Evolutionary conservation across 2,797 vertebrate genomes (phyloP).

Genomic region (Morelia viridis): DNA sequence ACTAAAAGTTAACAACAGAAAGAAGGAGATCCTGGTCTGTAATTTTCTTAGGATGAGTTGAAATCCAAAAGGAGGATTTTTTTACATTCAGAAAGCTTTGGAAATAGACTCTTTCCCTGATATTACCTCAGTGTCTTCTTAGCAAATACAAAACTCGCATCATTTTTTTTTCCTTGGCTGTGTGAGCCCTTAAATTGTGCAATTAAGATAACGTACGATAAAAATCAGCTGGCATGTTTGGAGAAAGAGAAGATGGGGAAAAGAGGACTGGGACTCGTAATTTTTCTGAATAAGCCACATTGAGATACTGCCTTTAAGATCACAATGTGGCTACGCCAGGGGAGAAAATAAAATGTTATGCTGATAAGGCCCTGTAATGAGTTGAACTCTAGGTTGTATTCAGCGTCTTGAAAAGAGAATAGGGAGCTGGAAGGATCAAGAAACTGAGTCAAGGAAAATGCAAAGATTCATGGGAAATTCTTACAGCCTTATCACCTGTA

Average conservation of each 20-base stretch:
- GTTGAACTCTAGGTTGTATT: neutral
- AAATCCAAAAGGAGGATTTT: conserved; percentile 30
- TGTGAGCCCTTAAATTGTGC: conserved; percentile 64
- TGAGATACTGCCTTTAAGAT: conserved; percentile 48
- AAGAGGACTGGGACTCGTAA: conserved; percentile 7
- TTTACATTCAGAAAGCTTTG: conserved; percentile 56
- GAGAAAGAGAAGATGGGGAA: conserved; percentile 34
- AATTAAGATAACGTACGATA: conserved; percentile 71
- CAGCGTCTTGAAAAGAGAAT: conserved; percentile 12
- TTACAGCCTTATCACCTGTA: neutral
- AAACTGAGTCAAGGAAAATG: neutral
- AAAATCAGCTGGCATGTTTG: conserved; percentile 46
- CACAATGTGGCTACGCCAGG: conserved; percentile 16
- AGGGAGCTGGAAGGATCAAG: neutral
- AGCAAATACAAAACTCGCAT: conserved; percentile 71
- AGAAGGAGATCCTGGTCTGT: conserved; percentile 26
- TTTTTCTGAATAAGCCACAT: conserved; percentile 37
- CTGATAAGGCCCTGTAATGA: neutral
- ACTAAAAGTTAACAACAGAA: neutral
- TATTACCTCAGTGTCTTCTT: conserved; percentile 61
- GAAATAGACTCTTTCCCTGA: conserved; percentile 61
- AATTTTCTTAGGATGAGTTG: conserved; percentile 53
- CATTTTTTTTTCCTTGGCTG: conserved; percentile 12
- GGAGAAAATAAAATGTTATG: conserved; percentile 10
- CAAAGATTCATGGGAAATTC: neutral